A percentile compares a stretch with the other conserved stretches of the same genome.
Evolutionary conservation across 2,797 vertebrate genomes (phyloP).

Genomic region (Sternotherus odoratus): DNA sequence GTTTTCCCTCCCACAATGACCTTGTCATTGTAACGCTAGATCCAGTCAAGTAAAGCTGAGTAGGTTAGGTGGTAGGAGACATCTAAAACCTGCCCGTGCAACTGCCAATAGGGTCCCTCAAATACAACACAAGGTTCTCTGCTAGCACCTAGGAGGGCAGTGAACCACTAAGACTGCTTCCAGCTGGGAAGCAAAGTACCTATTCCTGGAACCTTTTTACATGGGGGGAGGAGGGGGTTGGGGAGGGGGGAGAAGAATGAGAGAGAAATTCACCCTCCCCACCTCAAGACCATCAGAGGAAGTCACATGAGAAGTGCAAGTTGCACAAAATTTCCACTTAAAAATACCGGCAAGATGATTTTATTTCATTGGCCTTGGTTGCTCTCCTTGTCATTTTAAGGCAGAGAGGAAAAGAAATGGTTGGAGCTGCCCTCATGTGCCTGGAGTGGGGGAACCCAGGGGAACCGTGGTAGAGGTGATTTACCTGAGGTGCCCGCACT

Average conservation of each 20-base stretch:
- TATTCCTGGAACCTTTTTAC: background rate
- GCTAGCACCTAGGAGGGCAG: background rate
- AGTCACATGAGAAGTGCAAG: slow-evolving; percentile 10
- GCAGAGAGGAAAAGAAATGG: background rate
- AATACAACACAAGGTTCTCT: background rate
- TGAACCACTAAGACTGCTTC: background rate
- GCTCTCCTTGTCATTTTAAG: slow-evolving; percentile 16
- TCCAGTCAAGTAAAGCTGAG: background rate
- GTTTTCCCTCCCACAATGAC: background rate
- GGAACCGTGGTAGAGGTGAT: background rate
- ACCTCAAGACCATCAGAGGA: background rate
- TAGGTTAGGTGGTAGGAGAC: background rate
- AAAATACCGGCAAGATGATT: slow-evolving; percentile 1
- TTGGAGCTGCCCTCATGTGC: background rate
- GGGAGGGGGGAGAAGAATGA: too few relatives aligned
- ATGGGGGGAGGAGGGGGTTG: background rate
- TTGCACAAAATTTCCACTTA: background rate
- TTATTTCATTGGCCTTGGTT: background rate
- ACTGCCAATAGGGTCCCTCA: background rate
- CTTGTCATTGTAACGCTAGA: background rate
- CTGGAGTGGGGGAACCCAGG: background rate
- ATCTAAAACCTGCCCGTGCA: background rate
- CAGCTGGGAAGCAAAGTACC: background rate
- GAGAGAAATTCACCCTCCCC: background rate
- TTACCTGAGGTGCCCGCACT: slow-evolving; percentile 79